These are phyloP conservation scores for Smithornis capensis DNA, from an alignment of 2,113 vertebrate genomes.

Conservation along the genomic window DNA sequence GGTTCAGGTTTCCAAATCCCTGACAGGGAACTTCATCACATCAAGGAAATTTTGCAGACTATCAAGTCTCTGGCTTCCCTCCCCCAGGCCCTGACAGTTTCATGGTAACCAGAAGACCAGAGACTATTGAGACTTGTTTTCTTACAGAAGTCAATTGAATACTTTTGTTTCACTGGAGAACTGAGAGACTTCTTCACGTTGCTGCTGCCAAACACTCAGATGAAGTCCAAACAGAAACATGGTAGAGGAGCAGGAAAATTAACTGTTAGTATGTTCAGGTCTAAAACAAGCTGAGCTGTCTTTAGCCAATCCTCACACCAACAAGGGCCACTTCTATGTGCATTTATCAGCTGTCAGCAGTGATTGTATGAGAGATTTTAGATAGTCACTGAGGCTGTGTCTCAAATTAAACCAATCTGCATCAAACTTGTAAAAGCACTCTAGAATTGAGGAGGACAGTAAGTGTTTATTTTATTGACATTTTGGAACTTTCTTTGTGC, in stretches of 20 bases:
- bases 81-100: conserved; percentile 49
- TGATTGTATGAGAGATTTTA: not conserved
- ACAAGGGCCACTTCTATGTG: not conserved
- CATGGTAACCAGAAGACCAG: conserved; percentile 56
- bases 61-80: conserved; percentile 57
- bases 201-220: not conserved
- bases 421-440: not conserved
- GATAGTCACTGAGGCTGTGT: not conserved
- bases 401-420: not conserved
- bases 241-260: not conserved
- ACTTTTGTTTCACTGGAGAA: conserved; percentile 49
- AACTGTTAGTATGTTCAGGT: not conserved
- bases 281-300: conserved; percentile 8
- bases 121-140: conserved; percentile 45
- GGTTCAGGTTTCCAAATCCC: conserved; percentile 81
- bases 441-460: not conserved
- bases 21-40: conserved; percentile 86
- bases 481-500: not conserved
- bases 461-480: not conserved
- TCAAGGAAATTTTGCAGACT: conserved; percentile 77
- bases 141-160: conserved; percentile 38
- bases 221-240: not conserved
- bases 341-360: conserved; percentile 44
- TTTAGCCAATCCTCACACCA: conserved; percentile 11
- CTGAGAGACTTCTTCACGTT: conserved; percentile 47